These are phyloP conservation scores for Bettongia penicillata DNA, from an alignment of 2,113 vertebrate genomes.

Conservation along the genomic window DNA sequence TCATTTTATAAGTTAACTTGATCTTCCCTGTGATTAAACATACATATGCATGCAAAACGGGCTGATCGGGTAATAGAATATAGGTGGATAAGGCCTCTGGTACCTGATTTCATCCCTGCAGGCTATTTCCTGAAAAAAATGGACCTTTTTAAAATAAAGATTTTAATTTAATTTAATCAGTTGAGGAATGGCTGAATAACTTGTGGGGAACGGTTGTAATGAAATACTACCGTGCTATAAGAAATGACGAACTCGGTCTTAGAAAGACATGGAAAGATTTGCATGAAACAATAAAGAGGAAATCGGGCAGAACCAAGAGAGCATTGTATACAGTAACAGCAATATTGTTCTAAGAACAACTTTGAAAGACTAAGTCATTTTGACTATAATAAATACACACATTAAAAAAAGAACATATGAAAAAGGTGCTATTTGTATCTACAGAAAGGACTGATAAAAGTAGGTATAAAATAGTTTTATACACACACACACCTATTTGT, in stretches of 20 bases:
- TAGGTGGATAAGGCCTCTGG: neutral
- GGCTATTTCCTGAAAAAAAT: conserved; percentile 20
- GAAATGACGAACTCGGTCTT: neutral
- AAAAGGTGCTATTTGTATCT: neutral
- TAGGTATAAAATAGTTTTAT: neutral
- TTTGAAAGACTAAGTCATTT: neutral
- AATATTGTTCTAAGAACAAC: neutral
- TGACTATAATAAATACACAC: neutral
- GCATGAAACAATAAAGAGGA: neutral
- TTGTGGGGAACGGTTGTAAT: neutral
- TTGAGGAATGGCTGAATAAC: neutral
- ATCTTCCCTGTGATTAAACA: neutral
- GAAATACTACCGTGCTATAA: neutral
- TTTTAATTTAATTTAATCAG: neutral
- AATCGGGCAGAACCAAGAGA: neutral
- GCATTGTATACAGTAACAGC: neutral
- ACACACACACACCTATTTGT: neutral
- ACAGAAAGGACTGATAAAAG: neutral
- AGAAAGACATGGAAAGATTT: neutral
- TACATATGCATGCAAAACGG: neutral
- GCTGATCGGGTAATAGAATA: neutral
- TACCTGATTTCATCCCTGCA: neutral
- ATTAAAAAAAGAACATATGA: neutral
- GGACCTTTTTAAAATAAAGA: neutral
- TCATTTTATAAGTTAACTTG: neutral